A percentile compares a stretch with the other conserved stretches of the same genome.
Evolutionary conservation across 2,888 invertebrate genomes (phyloP).

Genomic region (Tetragonula carbonaria): DNA sequence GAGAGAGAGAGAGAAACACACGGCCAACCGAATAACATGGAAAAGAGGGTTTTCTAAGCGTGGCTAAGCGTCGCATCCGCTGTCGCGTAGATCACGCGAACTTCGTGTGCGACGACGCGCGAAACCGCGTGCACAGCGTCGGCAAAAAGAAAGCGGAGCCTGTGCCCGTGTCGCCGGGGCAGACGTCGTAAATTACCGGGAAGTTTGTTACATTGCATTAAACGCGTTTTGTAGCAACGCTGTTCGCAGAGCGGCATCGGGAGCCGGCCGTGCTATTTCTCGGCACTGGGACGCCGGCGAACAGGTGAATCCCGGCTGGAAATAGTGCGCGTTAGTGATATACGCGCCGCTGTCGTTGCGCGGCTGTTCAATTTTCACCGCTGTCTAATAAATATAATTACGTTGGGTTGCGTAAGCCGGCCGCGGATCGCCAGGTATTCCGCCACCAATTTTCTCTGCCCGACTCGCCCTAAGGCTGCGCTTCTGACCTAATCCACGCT

Average conservation of each 20-base stretch:
- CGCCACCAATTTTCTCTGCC: constrained; percentile 56
- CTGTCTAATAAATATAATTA: constrained; percentile 71
- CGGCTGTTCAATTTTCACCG: constrained; percentile 49
- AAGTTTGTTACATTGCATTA: constrained; percentile 39
- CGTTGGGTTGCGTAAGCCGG: constrained; percentile 49
- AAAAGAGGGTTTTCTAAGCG: too few species aligned
- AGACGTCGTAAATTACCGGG: constrained; percentile 35
- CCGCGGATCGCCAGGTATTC: constrained; percentile 57
- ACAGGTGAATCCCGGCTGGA: constrained; percentile 46
- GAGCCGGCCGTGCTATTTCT: constrained; percentile 10
- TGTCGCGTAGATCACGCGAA: constrained; percentile 22
- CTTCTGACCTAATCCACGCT: constrained; percentile 46
- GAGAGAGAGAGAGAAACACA: too few species aligned
- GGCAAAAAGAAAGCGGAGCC: constrained; percentile 9
- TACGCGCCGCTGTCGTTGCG: constrained; percentile 35
- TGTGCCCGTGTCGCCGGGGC: not conserved
- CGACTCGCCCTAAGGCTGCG: constrained; percentile 36
- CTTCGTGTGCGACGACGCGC: constrained; percentile 1
- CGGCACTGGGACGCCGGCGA: constrained; percentile 4
- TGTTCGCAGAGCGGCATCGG: constrained; percentile 5
- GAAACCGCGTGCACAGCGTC: not conserved
- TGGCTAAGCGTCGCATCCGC: too few species aligned
- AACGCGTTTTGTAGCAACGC: constrained; percentile 29
- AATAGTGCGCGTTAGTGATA: constrained; percentile 50
- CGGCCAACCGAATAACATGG: too few species aligned